Conservation (phyloP, 2,888 invertebrate species). For the Caenorhabditis zanzibari region DNA sequence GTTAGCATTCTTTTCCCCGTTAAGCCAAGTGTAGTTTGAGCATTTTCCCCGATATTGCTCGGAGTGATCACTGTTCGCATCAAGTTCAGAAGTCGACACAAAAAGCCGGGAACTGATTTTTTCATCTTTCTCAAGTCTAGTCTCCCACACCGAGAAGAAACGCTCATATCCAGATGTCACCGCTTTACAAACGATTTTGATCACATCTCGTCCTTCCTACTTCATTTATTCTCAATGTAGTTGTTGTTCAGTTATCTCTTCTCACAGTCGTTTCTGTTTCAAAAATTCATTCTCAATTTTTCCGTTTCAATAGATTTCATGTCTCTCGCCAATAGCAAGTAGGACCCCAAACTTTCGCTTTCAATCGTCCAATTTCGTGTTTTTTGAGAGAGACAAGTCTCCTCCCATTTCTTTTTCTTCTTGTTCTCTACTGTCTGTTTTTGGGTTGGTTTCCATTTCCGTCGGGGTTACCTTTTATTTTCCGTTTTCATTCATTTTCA, state of each 20-base stretch:
- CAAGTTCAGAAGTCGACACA: constrained; percentile 26
- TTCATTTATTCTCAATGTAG: constrained; percentile 2
- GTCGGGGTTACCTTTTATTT: background rate
- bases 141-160: constrained; percentile 2
- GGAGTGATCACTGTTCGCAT: constrained; percentile 21
- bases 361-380: constrained; percentile 46
- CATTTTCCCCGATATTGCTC: constrained; percentile 1
- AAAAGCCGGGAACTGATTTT: background rate
- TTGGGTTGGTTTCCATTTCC: constrained; percentile 56
- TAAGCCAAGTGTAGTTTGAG: constrained; percentile 21
- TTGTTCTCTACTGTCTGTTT: constrained; percentile 23
- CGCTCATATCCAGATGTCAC: constrained; percentile 40
- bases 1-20: background rate
- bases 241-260: constrained; percentile 2
- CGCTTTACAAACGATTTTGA: constrained; percentile 38
- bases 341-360: constrained; percentile 56
- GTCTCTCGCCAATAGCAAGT: background rate
- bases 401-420: background rate
- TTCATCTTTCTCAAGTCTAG: background rate
- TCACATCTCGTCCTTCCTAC: background rate
- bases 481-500: background rate
- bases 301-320: constrained; percentile 40
- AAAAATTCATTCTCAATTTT: constrained; percentile 28
- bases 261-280: background rate
- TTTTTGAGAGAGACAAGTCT: constrained; percentile 36